phyloP scores from a whole-genome alignment of 2,113 vertebrate species.

The Mormyrus iriodes region DNA sequence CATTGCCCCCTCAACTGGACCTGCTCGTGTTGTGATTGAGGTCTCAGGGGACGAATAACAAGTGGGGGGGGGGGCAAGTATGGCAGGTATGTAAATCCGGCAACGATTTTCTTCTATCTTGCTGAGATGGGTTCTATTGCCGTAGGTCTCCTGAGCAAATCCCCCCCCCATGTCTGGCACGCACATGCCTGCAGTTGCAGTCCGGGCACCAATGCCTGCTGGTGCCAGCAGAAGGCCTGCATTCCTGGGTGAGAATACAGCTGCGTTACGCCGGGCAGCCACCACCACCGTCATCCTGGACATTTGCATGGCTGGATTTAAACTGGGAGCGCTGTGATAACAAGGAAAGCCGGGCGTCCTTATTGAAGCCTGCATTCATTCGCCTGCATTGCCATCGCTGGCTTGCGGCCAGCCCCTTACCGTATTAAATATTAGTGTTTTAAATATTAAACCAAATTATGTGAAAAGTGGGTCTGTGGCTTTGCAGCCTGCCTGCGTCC shows the following conservation, averaged over 20 bases:
- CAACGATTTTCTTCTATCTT: not conserved
- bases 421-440: not conserved
- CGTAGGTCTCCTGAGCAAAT: not conserved
- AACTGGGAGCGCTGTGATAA: not conserved
- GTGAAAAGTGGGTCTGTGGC: not conserved
- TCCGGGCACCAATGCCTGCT: too few species aligned
- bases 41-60: not conserved
- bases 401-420: not conserved
- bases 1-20: not conserved
- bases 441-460: not conserved
- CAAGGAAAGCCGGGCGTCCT: not conserved
- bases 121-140: not conserved
- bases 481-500: not conserved
- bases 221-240: not conserved
- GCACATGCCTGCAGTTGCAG: not conserved
- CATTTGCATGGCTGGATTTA: constrained; percentile 12
- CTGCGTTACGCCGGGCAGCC: not conserved
- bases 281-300: too few species aligned
- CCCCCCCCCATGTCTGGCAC: not conserved
- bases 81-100: not conserved
- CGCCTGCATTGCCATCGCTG: too few species aligned
- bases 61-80: not conserved
- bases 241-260: not conserved
- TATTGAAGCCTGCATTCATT: not conserved
- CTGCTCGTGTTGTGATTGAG: not conserved